Conservation (phyloP, 2,113 vertebrate species). For the Cyrtonyx montezumae region DNA sequence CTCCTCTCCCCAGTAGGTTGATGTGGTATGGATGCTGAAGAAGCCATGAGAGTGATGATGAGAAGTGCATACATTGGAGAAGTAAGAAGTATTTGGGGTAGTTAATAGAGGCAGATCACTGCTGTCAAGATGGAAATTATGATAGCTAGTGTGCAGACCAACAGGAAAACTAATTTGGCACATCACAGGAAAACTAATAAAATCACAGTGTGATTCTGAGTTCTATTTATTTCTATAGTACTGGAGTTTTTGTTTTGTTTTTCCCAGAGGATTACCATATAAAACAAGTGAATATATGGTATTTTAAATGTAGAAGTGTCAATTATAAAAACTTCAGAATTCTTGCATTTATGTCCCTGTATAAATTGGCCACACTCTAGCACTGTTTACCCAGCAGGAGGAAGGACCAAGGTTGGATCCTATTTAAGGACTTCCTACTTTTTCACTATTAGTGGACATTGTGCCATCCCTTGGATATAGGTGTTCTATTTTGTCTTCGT, state of each 20-base stretch:
- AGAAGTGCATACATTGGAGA: not conserved
- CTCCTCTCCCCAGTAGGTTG: not conserved
- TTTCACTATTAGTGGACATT: not conserved
- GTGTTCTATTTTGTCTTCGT: not conserved
- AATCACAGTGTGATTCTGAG: not conserved
- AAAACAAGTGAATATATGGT: not conserved
- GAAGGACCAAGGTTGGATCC: not conserved
- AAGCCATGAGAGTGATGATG: not conserved
- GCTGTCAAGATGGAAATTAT: not conserved
- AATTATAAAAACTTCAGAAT: not conserved
- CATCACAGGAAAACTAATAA: not conserved
- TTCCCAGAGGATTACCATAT: not conserved
- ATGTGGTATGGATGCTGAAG: not conserved
- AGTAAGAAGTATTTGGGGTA: not conserved
- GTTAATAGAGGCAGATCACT: not conserved
- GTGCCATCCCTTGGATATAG: not conserved
- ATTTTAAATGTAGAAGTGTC: not conserved
- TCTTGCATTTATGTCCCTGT: not conserved
- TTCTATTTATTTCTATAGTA: not conserved
- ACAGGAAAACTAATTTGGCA: not conserved
- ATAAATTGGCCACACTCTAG: not conserved
- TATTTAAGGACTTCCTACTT: not conserved
- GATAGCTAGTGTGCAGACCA: not conserved
- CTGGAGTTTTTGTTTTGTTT: not conserved
- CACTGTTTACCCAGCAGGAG: not conserved